These are phyloP conservation scores for Goniozus legneri DNA, from an alignment of 1,140 invertebrate species.

Conservation along the genomic window DNA sequence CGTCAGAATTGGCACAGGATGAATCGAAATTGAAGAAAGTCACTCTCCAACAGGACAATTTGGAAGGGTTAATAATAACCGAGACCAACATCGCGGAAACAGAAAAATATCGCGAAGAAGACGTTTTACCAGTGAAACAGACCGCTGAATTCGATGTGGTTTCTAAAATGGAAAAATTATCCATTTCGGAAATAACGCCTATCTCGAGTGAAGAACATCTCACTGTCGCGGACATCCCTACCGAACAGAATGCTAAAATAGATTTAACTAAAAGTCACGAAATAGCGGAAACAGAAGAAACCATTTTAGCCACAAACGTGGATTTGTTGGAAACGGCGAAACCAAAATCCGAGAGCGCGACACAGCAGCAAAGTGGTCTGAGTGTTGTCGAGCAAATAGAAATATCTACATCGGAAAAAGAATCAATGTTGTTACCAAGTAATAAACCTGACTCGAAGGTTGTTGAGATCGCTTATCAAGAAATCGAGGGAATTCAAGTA, in stretches of 20 bases:
- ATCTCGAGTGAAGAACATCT: constrained; percentile 36
- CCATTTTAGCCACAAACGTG: constrained; percentile 31
- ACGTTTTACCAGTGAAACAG: constrained; percentile 38
- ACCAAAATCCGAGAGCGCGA: constrained; percentile 38
- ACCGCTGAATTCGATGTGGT: constrained; percentile 38
- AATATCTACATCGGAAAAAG: constrained; percentile 54
- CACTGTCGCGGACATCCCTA: constrained; percentile 32
- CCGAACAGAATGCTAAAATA: constrained; percentile 39
- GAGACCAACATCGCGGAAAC: constrained; percentile 56
- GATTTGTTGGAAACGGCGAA: constrained; percentile 32
- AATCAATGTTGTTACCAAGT: constrained; percentile 45
- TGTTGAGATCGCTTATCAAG: constrained; percentile 48
- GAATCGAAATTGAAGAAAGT: constrained; percentile 49
- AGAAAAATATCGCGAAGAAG: constrained; percentile 47
- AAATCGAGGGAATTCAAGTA: constrained; percentile 52
- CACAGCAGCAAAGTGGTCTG: constrained; percentile 41
- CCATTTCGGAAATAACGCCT: constrained; percentile 36
- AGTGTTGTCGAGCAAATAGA: constrained; percentile 48
- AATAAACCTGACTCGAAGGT: constrained; percentile 53
- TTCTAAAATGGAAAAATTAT: constrained; percentile 31
- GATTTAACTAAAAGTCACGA: constrained; percentile 49
- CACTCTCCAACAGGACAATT: constrained; percentile 51
- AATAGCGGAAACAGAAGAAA: constrained; percentile 52
- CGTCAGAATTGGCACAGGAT: constrained; percentile 44
- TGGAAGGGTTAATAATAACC: constrained; percentile 57